Percentiles rank a stretch among this genome's conserved stretches.
Evolutionary conservation across 2,797 vertebrate species (phyloP).

Genomic region (Eutrigla gurnardus): DNA sequence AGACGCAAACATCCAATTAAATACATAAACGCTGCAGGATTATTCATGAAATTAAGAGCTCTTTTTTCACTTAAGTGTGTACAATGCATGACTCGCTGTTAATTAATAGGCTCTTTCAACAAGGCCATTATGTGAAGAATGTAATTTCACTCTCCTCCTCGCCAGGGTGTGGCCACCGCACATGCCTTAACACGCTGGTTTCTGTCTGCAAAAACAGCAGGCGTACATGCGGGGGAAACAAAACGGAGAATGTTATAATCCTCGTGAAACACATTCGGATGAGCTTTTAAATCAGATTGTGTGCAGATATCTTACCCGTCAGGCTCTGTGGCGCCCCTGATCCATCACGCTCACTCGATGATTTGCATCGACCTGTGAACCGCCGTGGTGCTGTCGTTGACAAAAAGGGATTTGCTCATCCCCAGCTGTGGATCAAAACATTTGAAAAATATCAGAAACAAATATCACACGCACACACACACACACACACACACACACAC

Average conservation of each 20-base stretch:
- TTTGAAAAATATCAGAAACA: constrained; percentile 20
- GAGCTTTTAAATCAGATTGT: neutral
- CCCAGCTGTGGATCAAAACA: constrained; percentile 68
- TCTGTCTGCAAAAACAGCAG: constrained; percentile 60
- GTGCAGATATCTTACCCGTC: constrained; percentile 38
- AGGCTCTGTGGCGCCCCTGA: neutral
- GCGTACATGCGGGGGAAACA: constrained; percentile 9
- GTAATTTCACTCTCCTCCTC: constrained; percentile 16
- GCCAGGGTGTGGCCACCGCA: constrained; percentile 57
- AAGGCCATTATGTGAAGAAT: constrained; percentile 24
- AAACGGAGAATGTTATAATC: neutral
- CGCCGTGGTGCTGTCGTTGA: constrained; percentile 69
- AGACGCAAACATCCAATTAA: constrained; percentile 51
- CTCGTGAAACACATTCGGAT: neutral
- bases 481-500: neutral
- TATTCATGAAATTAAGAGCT: constrained; percentile 37
- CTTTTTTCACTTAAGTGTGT: constrained; percentile 32
- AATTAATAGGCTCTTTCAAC: constrained; percentile 39
- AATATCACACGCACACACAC: neutral
- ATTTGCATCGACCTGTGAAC: constrained; percentile 42
- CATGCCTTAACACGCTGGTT: constrained; percentile 61
- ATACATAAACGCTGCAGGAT: constrained; percentile 43
- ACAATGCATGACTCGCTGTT: constrained; percentile 31
- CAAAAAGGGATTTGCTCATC: constrained; percentile 68
- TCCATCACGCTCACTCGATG: constrained; percentile 45